Evolutionary conservation across 2,888 invertebrate genomes (phyloP).

Genomic region (Amaurobius ferox): DNA sequence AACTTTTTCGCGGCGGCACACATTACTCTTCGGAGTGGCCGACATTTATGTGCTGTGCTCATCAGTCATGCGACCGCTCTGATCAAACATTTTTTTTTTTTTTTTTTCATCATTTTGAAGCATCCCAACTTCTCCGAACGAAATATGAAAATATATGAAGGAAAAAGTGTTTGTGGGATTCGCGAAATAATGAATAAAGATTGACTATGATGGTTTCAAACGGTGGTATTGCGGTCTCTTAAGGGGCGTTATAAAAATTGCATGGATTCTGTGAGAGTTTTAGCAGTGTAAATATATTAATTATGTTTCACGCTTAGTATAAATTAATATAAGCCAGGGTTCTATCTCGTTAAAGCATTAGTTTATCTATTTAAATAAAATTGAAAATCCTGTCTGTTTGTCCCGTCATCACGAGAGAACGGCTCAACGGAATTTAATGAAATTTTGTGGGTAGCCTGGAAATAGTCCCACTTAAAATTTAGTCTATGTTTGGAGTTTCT

Average conservation of each 20-base stretch:
- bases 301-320: no score
- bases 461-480: no score
- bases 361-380: no score
- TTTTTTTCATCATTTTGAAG: not conserved
- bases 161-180: not conserved
- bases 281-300: no score
- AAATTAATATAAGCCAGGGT: no score
- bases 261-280: no score
- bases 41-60: conserved; percentile 26
- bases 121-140: not conserved
- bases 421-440: no score
- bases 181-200: not conserved
- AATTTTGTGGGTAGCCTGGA: no score
- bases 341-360: no score
- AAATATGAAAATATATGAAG: conserved; percentile 2
- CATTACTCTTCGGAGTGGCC: conserved; percentile 19
- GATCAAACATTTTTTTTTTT: conserved; percentile 14
- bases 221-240: not conserved
- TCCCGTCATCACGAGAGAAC: no score
- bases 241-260: not conserved
- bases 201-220: not conserved
- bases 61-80: conserved; percentile 16
- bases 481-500: no score
- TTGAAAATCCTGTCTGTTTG: no score
- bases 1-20: conserved; percentile 12